Percentiles rank a stretch among this genome's conserved stretches.
phyloP scores from a whole-genome alignment of 1,140 invertebrate species.

The Trichonephila clavipes region DNA sequence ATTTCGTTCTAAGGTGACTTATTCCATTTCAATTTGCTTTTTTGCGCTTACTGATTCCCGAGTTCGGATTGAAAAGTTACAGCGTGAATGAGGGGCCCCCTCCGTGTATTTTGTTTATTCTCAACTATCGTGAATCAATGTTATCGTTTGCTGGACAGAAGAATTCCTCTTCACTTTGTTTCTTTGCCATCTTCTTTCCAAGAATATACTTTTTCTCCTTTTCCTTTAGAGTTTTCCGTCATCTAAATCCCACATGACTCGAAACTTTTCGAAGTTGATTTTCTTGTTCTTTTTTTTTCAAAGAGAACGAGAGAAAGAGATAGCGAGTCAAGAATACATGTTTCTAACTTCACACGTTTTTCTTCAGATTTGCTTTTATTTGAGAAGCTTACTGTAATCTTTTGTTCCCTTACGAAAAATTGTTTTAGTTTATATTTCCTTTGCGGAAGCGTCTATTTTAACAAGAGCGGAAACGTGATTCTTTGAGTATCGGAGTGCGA shows the following conservation, averaged over 20 bases:
- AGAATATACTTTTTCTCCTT: neutral
- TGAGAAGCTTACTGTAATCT: neutral
- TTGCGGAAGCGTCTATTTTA: neutral
- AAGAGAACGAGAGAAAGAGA: neutral
- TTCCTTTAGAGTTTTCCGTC: conserved; percentile 9
- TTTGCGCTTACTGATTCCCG: conserved; percentile 2
- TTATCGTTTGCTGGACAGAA: conserved; percentile 63
- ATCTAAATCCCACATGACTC: conserved; percentile 48
- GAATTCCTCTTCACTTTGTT: conserved; percentile 16
- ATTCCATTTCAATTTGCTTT: conserved; percentile 42
- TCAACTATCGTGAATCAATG: conserved; percentile 57
- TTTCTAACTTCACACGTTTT: conserved; percentile 46
- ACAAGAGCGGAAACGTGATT: neutral
- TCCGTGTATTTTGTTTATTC: conserved; percentile 54
- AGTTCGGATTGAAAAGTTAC: conserved; percentile 40
- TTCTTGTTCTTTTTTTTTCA: conserved; percentile 12
- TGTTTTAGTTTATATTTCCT: neutral
- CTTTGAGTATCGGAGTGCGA: neutral
- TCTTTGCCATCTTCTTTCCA: neutral
- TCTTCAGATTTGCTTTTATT: conserved; percentile 39
- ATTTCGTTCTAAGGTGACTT: neutral
- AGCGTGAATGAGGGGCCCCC: neutral
- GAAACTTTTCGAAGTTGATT: conserved; percentile 26
- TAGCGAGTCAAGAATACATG: conserved; percentile 8
- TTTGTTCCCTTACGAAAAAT: neutral